These are phyloP conservation scores for Lepeophtheirus salmonis DNA, from an alignment of 1,140 invertebrate species.

Conservation along the genomic window DNA sequence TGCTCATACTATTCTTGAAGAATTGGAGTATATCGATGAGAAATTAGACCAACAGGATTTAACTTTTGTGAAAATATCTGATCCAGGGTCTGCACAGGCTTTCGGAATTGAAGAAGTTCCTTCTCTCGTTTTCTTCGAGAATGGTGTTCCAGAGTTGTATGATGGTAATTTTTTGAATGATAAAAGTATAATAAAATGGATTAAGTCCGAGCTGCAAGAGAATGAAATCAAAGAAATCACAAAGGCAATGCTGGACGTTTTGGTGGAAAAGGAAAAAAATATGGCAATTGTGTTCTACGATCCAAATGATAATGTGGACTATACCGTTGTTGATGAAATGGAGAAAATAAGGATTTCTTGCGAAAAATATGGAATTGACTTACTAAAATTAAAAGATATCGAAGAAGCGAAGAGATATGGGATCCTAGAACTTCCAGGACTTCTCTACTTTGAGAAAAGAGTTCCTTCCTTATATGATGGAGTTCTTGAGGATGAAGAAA, in stretches of 20 bases:
- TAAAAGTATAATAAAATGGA: conserved; percentile 71
- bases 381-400: conserved; percentile 65
- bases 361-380: conserved; percentile 67
- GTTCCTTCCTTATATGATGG: conserved; percentile 42
- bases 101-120: conserved; percentile 69
- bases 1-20: conserved; percentile 14
- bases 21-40: conserved; percentile 51
- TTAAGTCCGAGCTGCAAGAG: conserved; percentile 59
- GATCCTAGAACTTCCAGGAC: conserved; percentile 62
- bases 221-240: conserved; percentile 90
- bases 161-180: conserved; percentile 75
- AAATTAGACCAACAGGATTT: conserved; percentile 74
- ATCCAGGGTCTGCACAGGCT: conserved; percentile 46
- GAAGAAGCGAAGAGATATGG: conserved; percentile 71
- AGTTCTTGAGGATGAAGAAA: conserved; percentile 76
- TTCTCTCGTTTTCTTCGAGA: conserved; percentile 77
- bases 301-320: conserved; percentile 28
- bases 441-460: conserved; percentile 75
- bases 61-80: conserved; percentile 56
- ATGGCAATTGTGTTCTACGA: conserved; percentile 81
- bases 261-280: conserved; percentile 68
- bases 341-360: conserved; percentile 68
- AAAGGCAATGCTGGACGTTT: conserved; percentile 73
- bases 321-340: conserved; percentile 3
- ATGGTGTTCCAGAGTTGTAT: conserved; percentile 59